These are phyloP conservation scores for Solenopsis invicta DNA, from an alignment of 1,140 invertebrate species.

Conservation along the genomic window DNA sequence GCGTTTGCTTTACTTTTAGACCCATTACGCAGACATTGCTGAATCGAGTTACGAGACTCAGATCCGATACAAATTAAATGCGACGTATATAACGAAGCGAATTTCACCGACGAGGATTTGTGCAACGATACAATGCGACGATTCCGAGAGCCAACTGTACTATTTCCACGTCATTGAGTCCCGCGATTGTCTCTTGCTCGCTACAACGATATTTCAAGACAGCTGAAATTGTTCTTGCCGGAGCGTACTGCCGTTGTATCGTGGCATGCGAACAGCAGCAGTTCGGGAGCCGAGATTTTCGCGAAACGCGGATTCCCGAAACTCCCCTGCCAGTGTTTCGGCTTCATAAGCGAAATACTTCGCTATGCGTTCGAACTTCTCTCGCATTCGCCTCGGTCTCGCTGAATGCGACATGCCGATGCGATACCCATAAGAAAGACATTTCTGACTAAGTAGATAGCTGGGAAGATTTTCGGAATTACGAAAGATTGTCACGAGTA, in stretches of 20 bases:
- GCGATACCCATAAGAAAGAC: neutral
- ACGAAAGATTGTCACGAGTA: neutral
- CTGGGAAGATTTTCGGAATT: neutral
- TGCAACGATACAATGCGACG: conserved; percentile 30
- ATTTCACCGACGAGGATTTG: conserved; percentile 30
- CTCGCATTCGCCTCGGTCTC: neutral
- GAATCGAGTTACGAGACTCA: conserved; percentile 11
- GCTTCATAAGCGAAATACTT: conserved; percentile 45
- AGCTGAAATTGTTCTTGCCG: conserved; percentile 41
- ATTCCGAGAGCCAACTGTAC: neutral
- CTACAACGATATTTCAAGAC: conserved; percentile 38
- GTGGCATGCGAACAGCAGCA: conserved; percentile 16
- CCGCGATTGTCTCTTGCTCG: conserved; percentile 34
- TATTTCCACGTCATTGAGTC: conserved; percentile 18
- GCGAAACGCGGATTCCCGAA: conserved; percentile 34
- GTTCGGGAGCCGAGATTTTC: conserved; percentile 37
- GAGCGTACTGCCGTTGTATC: neutral
- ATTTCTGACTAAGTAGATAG: neutral
- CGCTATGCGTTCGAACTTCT: neutral
- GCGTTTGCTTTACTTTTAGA: neutral
- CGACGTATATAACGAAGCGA: conserved; percentile 29
- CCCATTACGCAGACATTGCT: neutral
- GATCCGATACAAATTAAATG: conserved; percentile 33
- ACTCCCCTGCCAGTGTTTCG: conserved; percentile 8
- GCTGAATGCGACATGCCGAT: neutral